A percentile compares a stretch with the other conserved stretches of the same genome.
Conservation (phyloP, 2,888 invertebrate species). For the Cosmia pyralina region DNA sequence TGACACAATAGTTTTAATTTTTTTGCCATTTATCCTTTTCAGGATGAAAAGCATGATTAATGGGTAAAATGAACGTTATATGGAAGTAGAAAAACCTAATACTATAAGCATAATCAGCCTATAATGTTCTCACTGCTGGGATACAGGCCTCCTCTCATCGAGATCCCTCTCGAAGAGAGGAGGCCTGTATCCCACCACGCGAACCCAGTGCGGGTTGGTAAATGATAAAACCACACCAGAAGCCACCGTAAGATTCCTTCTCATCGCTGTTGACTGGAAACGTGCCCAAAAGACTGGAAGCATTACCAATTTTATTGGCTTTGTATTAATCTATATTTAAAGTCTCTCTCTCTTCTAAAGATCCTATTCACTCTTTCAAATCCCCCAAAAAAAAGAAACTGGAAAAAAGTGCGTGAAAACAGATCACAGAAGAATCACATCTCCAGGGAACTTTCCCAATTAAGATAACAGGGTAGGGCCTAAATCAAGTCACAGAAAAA, state of each 20-base stretch:
- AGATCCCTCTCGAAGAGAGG: too few species aligned
- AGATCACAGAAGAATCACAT: slow-evolving; percentile 69
- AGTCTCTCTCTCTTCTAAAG: neutral
- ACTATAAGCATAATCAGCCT: too few species aligned
- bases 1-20: neutral
- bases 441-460: slow-evolving; percentile 82
- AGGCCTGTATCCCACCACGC: too few species aligned
- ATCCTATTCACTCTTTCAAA: slow-evolving; percentile 60
- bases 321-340: neutral
- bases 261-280: neutral
- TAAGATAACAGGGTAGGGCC: slow-evolving; percentile 80
- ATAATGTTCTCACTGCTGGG: too few species aligned
- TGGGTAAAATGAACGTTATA: too few species aligned
- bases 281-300: neutral
- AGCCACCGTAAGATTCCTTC: neutral
- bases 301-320: neutral
- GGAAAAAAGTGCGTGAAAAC: slow-evolving; percentile 64
- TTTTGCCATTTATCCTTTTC: neutral
- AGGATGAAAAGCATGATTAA: neutral
- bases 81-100: too few species aligned
- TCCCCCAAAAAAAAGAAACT: slow-evolving; percentile 49
- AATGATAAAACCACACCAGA: too few species aligned
- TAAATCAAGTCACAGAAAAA: slow-evolving; percentile 85
- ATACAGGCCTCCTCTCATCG: too few species aligned
- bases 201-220: too few species aligned